Evolutionary conservation across 2,888 invertebrate genomes (phyloP).

Genomic region (Sinodicranocentrus sp.): DNA sequence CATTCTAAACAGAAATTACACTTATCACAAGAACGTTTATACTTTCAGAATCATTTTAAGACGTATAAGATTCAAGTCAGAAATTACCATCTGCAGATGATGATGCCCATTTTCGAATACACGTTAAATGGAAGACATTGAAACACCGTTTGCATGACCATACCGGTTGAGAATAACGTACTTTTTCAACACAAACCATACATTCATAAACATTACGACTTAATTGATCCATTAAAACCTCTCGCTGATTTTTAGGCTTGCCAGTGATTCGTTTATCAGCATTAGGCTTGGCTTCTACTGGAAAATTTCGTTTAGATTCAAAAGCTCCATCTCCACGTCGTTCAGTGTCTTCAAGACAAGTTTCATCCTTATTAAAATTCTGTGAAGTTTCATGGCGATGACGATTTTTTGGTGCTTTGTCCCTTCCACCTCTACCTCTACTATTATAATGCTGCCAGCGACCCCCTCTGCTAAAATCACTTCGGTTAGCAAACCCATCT

Average conservation of each 20-base stretch:
- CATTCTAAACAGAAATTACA: conserved; percentile 79
- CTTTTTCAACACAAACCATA: conserved; percentile 94
- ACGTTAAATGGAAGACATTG: conserved; percentile 94
- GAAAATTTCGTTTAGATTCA: too few relatives aligned
- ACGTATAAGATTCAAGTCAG: conserved; percentile 29
- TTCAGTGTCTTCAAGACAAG: too few relatives aligned
- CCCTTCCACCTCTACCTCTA: not conserved
- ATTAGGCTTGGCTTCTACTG: too few relatives aligned
- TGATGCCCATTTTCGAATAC: conserved; percentile 94
- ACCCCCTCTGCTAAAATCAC: too few relatives aligned
- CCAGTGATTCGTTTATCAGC: too few relatives aligned
- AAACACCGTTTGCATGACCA: conserved; percentile 96
- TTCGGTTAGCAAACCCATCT: too few relatives aligned
- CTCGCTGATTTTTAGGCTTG: conserved; percentile 84
- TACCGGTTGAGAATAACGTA: conserved; percentile 88
- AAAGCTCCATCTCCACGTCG: not conserved
- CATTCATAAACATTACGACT: conserved; percentile 92
- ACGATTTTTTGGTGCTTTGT: not conserved
- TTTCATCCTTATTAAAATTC: too few relatives aligned
- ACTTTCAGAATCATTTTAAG: conserved; percentile 16
- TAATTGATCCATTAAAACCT: conserved; percentile 90
- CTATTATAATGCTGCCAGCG: not conserved
- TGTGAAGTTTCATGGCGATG: too few relatives aligned
- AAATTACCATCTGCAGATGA: conserved; percentile 85
- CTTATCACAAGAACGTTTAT: not conserved